These are phyloP conservation scores for Bombus difficillimus DNA, from an alignment of 1,140 invertebrate genomes.

Conservation along the genomic window DNA sequence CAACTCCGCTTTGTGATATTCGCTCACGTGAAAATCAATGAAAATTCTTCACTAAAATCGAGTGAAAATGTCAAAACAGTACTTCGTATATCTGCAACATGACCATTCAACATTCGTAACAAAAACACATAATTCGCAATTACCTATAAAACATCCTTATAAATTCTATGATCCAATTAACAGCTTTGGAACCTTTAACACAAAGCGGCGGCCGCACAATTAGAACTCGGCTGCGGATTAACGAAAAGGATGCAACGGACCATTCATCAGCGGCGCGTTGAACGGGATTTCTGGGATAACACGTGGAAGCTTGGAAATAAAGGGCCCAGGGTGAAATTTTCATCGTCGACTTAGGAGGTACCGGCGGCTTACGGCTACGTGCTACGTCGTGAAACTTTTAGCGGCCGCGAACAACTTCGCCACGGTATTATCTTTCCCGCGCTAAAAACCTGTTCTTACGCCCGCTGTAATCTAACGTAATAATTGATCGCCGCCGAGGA, in stretches of 20 bases:
- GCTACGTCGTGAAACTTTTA: slow-evolving; percentile 19
- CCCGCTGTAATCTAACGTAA: slow-evolving; percentile 33
- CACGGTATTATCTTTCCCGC: slow-evolving; percentile 9
- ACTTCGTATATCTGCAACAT: too few relatives aligned
- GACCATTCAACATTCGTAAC: background rate
- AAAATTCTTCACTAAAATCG: background rate
- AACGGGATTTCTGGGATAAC: slow-evolving; percentile 36
- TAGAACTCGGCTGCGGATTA: background rate
- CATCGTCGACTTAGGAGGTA: slow-evolving; percentile 23
- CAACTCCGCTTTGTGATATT: background rate
- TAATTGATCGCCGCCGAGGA: slow-evolving; percentile 41
- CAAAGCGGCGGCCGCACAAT: background rate
- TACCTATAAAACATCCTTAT: background rate
- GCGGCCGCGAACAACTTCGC: slow-evolving; percentile 1
- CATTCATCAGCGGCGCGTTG: slow-evolving; percentile 32
- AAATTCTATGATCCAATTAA: slow-evolving; percentile 9
- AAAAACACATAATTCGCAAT: background rate
- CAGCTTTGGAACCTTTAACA: background rate
- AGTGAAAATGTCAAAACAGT: too few relatives aligned
- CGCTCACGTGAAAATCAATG: background rate
- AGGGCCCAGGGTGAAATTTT: slow-evolving; percentile 32
- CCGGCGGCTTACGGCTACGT: background rate
- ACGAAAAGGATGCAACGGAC: slow-evolving; percentile 31
- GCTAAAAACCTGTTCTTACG: slow-evolving; percentile 18
- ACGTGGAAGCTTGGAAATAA: slow-evolving; percentile 30